Evolutionary conservation across 1,140 invertebrate species (phyloP).

Genomic region (Lasioglossum albipes): DNA sequence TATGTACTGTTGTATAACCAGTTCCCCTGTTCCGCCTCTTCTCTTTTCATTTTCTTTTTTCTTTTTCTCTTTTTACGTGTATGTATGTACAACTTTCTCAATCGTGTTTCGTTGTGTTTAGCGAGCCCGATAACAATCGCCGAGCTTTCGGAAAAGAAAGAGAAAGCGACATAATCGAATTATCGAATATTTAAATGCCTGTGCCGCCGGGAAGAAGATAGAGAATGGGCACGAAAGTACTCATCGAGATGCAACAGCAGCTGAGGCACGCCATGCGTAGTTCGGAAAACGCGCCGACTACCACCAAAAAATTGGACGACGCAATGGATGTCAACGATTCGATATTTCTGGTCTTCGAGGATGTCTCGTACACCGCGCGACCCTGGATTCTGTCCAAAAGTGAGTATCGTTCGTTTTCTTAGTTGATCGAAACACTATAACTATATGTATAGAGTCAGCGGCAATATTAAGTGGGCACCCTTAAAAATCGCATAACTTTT

Average conservation of each 20-base stretch:
- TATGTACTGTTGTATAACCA: not conserved
- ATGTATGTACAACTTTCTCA: not conserved
- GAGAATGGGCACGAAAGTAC: slow-evolving; percentile 37
- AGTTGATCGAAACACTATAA: no score
- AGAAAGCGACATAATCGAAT: no score
- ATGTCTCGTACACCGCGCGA: slow-evolving; percentile 64
- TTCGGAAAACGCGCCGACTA: slow-evolving; percentile 14
- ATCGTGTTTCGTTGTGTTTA: slow-evolving; percentile 22
- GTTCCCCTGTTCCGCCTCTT: not conserved
- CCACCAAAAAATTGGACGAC: slow-evolving; percentile 31
- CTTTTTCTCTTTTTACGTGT: not conserved
- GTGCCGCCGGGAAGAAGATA: not conserved
- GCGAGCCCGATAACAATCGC: not conserved
- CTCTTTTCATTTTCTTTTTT: not conserved
- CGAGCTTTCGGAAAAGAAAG: not conserved
- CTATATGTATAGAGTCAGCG: no score
- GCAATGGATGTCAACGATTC: slow-evolving; percentile 36
- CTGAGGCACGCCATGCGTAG: slow-evolving; percentile 4
- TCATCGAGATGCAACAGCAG: slow-evolving; percentile 42
- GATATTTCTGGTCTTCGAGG: slow-evolving; percentile 67
- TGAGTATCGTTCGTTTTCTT: slow-evolving; percentile 5
- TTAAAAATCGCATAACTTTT: no score
- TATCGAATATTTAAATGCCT: slow-evolving; percentile 27
- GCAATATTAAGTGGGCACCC: no score
- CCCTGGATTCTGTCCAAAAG: slow-evolving; percentile 64